These are phyloP conservation scores for Hoplostethus mediterraneus DNA, from an alignment of 2,797 vertebrate species.

Conservation along the genomic window DNA sequence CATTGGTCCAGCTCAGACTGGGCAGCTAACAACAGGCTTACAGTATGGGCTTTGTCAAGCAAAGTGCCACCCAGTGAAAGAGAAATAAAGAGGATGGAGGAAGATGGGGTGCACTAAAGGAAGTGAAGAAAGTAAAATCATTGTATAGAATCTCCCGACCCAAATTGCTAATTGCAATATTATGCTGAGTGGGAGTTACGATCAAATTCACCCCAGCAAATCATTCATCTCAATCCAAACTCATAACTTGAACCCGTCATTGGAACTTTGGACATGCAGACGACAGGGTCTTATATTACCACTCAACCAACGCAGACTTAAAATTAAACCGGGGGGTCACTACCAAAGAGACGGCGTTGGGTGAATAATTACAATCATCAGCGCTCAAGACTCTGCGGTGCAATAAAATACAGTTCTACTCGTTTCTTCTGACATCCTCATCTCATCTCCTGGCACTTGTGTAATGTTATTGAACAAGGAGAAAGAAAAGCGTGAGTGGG, in stretches of 20 bases:
- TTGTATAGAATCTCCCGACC: neutral
- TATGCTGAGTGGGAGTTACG: constrained; percentile 55
- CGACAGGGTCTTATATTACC: constrained; percentile 69
- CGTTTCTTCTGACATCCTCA: constrained; percentile 81
- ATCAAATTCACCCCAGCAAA: constrained; percentile 27
- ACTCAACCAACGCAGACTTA: constrained; percentile 65
- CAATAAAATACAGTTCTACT: constrained; percentile 84
- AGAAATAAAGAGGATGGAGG: constrained; percentile 9
- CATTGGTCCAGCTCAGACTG: constrained; percentile 61
- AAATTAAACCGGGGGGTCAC: constrained; percentile 64
- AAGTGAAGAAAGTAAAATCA: constrained; percentile 1
- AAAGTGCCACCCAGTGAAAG: constrained; percentile 38
- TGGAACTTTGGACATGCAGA: constrained; percentile 71
- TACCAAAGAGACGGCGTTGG: constrained; percentile 72
- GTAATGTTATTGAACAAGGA: constrained; percentile 75
- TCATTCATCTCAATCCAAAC: constrained; percentile 67
- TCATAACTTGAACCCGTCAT: constrained; percentile 70
- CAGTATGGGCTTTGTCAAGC: constrained; percentile 42
- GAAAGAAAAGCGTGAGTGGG: constrained; percentile 62
- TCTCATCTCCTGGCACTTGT: constrained; percentile 73
- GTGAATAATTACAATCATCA: constrained; percentile 81
- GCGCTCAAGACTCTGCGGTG: constrained; percentile 61
- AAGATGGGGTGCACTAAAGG: constrained; percentile 25
- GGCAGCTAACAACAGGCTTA: constrained; percentile 52
- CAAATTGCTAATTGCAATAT: constrained; percentile 57